These are phyloP conservation scores for Apteryx owenii DNA, from an alignment of 2,113 vertebrate species.

Conservation along the genomic window DNA sequence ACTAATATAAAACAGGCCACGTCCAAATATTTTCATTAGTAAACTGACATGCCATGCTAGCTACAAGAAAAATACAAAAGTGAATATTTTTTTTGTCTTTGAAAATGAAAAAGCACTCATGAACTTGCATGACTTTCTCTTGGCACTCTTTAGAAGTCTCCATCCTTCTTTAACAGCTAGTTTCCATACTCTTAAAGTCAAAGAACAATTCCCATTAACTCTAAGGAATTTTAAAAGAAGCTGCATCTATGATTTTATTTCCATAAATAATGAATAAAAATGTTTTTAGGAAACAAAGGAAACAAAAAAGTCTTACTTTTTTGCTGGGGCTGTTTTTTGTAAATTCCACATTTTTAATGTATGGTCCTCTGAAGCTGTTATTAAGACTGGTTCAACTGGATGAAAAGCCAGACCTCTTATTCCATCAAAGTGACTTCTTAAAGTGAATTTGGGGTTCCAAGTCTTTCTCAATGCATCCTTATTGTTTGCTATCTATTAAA, in stretches of 20 bases:
- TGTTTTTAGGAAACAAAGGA: background rate
- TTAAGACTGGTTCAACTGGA: conserved; percentile 92
- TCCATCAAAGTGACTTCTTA: conserved; percentile 97
- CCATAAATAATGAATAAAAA: background rate
- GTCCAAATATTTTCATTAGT: background rate
- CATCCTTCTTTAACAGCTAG: background rate
- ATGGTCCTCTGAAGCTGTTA: conserved; percentile 98
- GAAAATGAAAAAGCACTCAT: background rate
- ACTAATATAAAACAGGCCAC: background rate
- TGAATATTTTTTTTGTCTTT: background rate
- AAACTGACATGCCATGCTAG: background rate
- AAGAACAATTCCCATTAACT: background rate
- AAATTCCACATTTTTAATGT: conserved; percentile 99
- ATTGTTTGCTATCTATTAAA: conserved; percentile 92
- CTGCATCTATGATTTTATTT: background rate
- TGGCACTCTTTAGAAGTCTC: background rate
- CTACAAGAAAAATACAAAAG: background rate
- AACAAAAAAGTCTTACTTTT: conserved; percentile 85
- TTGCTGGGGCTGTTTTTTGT: conserved; percentile 95
- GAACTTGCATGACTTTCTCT: background rate
- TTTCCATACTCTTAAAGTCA: background rate
- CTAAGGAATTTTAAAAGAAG: background rate
- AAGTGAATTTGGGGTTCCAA: conserved; percentile 98
- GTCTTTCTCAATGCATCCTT: conserved; percentile 97
- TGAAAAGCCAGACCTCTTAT: conserved; percentile 95